phyloP scores from a whole-genome alignment of 2,888 invertebrate genomes.

The Euzophera pinguis region DNA sequence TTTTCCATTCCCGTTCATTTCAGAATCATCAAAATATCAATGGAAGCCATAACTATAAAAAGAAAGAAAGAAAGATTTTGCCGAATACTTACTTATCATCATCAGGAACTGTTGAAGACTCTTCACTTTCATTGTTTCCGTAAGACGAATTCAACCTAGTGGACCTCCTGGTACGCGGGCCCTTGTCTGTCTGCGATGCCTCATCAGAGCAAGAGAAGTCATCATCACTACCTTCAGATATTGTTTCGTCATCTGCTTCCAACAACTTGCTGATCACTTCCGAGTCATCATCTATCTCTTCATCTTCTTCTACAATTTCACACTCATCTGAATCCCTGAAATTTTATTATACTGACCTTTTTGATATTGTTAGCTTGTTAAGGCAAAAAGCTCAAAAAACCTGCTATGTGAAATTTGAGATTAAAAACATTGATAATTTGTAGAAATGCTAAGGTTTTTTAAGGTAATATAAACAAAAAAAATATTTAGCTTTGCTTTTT shows the following conservation, averaged over 20 bases:
- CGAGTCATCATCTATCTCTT: constrained; percentile 58
- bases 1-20: no score
- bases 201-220: constrained; percentile 49
- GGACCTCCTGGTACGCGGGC: constrained; percentile 39
- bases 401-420: no score
- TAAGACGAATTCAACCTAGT: constrained; percentile 43
- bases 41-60: no score
- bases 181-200: constrained; percentile 28
- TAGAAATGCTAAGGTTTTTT: no score
- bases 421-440: no score
- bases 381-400: no score
- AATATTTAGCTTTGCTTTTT: no score
- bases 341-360: no score
- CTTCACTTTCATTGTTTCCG: constrained; percentile 38
- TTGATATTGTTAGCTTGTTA: no score
- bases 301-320: constrained; percentile 29
- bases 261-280: constrained; percentile 65
- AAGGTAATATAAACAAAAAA: no score
- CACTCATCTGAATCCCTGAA: constrained; percentile 29
- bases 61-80: no score
- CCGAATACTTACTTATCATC: constrained; percentile 41
- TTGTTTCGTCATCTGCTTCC: constrained; percentile 52
- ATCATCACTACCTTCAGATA: constrained; percentile 37
- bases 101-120: constrained; percentile 29
- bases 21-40: no score